Evolutionary conservation across 2,888 invertebrate genomes (phyloP), one percentile per base, ranked within the genome.

Genomic region (Plagodis pulveraria): DNA sequence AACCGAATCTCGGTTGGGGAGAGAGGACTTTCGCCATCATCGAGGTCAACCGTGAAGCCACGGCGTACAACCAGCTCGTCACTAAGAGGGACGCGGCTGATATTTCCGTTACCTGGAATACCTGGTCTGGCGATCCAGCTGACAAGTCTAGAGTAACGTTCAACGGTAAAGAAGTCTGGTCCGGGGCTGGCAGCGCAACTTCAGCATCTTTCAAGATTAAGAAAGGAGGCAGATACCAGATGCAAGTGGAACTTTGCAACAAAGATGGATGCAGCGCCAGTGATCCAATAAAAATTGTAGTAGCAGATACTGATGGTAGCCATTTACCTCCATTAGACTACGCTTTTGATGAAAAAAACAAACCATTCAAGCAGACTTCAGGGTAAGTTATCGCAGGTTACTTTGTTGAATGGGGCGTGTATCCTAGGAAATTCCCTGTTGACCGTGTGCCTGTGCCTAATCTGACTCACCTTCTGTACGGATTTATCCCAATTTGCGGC

Each of bases 381-480:
- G 91, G 91, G 8, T 92, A 92, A 71, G 91, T 92, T 2, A 77
- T 91, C 5, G 92, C 89, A 33, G 92, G 83, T 1, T 92, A 92
- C 71, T 92, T 92, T 57, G 91, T 91, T 0, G 92, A 92, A 76
- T 92, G 92, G 92, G 92, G 92, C 33, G 92, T 92, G 5, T 92
- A 92, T 63, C 92, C 91, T 0, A 86, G 92, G 42, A 89, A 89
- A 66, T 92, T 88, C 76, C 91, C 92, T 5, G 90, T 91, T 1
- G 92, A 92, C 59, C 81, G 81, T 32, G 63, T 92, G 2, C 92
- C 92, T 2, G 77, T 92, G 32, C 91, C 91, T 0, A 92, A 92
- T 62, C 71, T 92, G 10, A 91, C 91, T 9, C 92, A 92, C 78
- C 78, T 92, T 54, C 70, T 92, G 4, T 92, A 92, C 59, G 92